These are phyloP conservation scores for Syrphus vitripennis DNA, from an alignment of 2,888 invertebrate species.

Conservation along the genomic window DNA sequence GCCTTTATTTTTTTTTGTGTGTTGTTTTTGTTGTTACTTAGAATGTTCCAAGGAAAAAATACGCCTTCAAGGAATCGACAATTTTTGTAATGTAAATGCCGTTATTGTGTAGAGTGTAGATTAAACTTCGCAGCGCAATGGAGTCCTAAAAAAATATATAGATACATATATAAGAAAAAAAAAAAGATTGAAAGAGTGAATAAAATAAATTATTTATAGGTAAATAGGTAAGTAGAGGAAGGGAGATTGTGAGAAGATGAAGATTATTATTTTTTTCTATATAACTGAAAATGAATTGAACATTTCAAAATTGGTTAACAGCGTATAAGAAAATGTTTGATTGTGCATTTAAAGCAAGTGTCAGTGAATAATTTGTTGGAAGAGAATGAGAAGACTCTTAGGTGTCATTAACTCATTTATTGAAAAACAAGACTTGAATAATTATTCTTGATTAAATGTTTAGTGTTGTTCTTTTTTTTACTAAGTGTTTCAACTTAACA, in stretches of 20 bases:
- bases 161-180: not conserved
- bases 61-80: constrained; percentile 78
- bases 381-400: not conserved
- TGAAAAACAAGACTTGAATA: too few species aligned
- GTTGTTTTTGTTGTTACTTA: constrained; percentile 51
- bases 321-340: not conserved
- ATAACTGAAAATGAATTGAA: not conserved
- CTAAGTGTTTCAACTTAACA: too few species aligned
- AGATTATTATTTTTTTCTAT: not conserved
- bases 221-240: constrained; percentile 1
- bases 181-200: not conserved
- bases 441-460: too few species aligned
- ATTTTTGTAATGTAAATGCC: constrained; percentile 78
- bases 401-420: too few species aligned
- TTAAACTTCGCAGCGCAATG: constrained; percentile 75
- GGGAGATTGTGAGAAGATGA: not conserved
- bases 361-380: not conserved
- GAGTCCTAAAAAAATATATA: constrained; percentile 78
- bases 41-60: constrained; percentile 78
- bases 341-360: not conserved
- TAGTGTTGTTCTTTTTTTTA: too few species aligned
- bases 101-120: constrained; percentile 77
- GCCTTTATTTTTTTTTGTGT: not conserved
- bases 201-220: constrained; percentile 49
- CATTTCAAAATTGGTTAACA: not conserved